Evolutionary conservation across 2,888 invertebrate genomes (phyloP), one percentile per base, ranked within the genome.

Genomic region (Euphydryas editha): DNA sequence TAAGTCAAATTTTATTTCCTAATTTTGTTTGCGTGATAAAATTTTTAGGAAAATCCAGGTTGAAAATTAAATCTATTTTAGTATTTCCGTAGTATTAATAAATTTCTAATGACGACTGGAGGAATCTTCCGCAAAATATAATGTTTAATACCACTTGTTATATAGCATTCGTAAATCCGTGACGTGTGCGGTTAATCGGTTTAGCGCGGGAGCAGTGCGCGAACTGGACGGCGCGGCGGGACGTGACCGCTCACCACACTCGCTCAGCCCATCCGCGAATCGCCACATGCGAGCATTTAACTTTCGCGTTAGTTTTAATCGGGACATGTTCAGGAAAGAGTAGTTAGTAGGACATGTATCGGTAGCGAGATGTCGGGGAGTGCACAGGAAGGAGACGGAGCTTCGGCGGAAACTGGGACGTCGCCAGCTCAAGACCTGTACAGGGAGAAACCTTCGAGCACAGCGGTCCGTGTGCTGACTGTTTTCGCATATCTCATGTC

Each of bases 401-500:
- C 86, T 71, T 87, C 88, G 30, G 73, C 72, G 47, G 76, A 76
- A 47, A 77, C 87, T 63, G 90, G 87, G 71, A 86, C 88, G 30
- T 67, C 74, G 72, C 79, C 85, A 54, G 77, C 81, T 62, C 85
- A 86, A 49, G 89, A 91, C 61, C 80, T 82, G 49, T 84, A 88
- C 79, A 87, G 89, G 70, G 82, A 86, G 79, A 93, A 93, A 78
- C 82, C 84, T 17, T 85, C 82, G 51, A 90, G 91, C 80, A 93
- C 87, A 71, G 81, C 88, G 75, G 90, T 93, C 69, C 86, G 97
- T 51, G 93, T 97, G 62, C 92, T 97, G 71, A 97, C 97, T 0
- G 97, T 97, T 63, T 83, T 96, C 78, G 96, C 96, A 13, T 97
- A 97, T 86, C 94, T 97, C 74, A 92, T 96, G 72, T 96, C 96